Evolutionary conservation across 2,888 invertebrate genomes (phyloP), one percentile per base, ranked within the genome.

Genomic region (Malacosoma neustria): DNA sequence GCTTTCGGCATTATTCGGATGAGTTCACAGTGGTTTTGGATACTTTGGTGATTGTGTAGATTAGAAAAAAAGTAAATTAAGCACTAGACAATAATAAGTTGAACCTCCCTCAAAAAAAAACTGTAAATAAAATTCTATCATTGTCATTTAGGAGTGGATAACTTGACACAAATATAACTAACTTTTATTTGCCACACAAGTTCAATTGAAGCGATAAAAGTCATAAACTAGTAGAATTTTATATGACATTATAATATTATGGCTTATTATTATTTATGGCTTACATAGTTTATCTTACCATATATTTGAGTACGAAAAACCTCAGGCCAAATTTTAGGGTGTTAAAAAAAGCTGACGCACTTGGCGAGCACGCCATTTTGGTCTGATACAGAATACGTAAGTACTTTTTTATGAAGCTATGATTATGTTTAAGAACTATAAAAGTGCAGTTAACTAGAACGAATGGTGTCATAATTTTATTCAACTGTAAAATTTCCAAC

Each of bases 391-490:
- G 22, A 22, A 22, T 22, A 22, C 22, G 22, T 43, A 43, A 48
- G 45, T 49, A 49, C 45, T 40, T 48, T 47, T 49, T 51, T 49
- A 54, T 48, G 48, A 46, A 40, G 40, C 42, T 34, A 43, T 52
- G 51, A 54, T 51, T 52, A 51, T 46, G 41, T 48, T 48, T 45
- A 48, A 50, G 46, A 49, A 50, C 46, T 48, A 45, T 45, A 49
- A 51, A 51, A 54, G 47, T 43, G 51, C 48, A 51, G 48, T 51
- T 49, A 52, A 46, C 38, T 37, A 43, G 43, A 51, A 52, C 39
- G 39, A 47, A 52, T 48, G 47, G 46, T 46, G 44, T 43, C 49
- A 48, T 54, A 49, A 56, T 49, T 51, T 47, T 44, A 47, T 54
- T 47, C 46, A 39, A 42, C 36, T 35, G 36, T 30, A 37, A 40